A percentile compares a stretch with the other conserved stretches of the same genome.
These are phyloP conservation scores for Macheiramphus alcinus DNA, from an alignment of 2,113 vertebrate species.

Conservation along the genomic window DNA sequence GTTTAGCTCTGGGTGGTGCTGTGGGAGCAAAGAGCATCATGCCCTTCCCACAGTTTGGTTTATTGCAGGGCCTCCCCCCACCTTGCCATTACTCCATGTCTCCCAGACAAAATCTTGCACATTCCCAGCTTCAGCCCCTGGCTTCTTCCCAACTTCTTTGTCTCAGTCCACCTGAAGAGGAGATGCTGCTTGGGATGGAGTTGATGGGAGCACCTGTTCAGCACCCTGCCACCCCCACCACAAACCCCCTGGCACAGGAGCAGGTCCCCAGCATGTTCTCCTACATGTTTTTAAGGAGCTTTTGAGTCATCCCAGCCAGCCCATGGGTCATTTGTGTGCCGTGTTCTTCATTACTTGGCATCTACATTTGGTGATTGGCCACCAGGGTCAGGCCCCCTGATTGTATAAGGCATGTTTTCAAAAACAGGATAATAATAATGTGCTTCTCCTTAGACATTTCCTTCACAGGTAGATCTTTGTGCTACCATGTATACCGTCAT, in stretches of 20 bases:
- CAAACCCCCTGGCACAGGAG: not conserved
- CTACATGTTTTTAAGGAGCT: not conserved
- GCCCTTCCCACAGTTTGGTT: not conserved
- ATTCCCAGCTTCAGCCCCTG: not conserved
- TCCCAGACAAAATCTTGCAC: not conserved
- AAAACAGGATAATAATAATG: not conserved
- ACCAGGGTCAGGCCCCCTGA: not conserved
- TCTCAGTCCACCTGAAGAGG: not conserved
- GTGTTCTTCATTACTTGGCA: not conserved
- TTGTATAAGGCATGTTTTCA: not conserved
- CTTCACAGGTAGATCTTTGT: not conserved
- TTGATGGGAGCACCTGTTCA: not conserved
- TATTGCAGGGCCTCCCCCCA: not conserved
- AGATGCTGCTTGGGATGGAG: not conserved
- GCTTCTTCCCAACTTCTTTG: not conserved
- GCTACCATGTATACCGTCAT: not conserved
- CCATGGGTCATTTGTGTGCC: not conserved
- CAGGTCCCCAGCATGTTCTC: not conserved
- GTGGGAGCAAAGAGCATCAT: not conserved
- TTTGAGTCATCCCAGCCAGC: not conserved
- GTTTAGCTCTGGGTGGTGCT: not conserved
- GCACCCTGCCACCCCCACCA: not conserved
- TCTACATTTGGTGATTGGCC: not conserved
- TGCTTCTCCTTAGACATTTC: not conserved
- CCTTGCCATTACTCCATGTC: not conserved